Percentiles rank a stretch among this genome's conserved stretches.
Conservation (phyloP, 2,888 invertebrate genomes). For the Ashinkailepas kermadecensis region DNA sequence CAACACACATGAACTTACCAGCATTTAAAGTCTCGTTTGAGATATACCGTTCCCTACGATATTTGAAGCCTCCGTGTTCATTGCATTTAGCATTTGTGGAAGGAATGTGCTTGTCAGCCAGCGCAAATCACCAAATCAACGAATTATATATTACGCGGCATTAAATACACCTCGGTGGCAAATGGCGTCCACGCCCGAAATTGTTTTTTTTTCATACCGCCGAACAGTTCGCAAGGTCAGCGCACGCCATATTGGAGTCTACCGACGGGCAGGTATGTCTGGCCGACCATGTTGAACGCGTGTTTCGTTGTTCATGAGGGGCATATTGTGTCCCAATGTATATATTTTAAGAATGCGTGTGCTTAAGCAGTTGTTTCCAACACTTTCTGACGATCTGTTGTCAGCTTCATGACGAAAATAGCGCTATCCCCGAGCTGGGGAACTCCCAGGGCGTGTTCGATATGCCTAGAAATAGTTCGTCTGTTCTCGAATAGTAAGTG, state of each 20-base stretch:
- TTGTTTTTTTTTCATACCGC: neutral
- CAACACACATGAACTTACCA: neutral
- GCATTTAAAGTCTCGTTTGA: neutral
- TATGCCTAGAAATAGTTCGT: no score
- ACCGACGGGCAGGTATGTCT: no score
- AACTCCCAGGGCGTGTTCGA: no score
- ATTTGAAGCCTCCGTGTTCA: neutral
- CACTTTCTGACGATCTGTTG: no score
- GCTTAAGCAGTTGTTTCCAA: no score
- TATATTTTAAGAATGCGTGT: no score
- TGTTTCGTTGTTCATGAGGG: no score
- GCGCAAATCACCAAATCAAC: neutral
- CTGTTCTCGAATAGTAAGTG: no score
- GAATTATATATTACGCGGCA: neutral
- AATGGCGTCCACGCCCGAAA: neutral
- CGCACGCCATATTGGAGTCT: neutral
- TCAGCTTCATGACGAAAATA: no score
- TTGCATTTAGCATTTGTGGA: neutral
- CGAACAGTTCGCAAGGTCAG: neutral
- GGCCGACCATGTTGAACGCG: no score
- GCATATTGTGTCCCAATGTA: no score
- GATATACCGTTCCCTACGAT: neutral
- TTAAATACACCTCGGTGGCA: neutral
- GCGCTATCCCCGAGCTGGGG: no score
- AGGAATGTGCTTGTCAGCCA: neutral